These are phyloP conservation scores for Biston stratarius DNA, from an alignment of 2,888 invertebrate genomes.

Conservation along the genomic window DNA sequence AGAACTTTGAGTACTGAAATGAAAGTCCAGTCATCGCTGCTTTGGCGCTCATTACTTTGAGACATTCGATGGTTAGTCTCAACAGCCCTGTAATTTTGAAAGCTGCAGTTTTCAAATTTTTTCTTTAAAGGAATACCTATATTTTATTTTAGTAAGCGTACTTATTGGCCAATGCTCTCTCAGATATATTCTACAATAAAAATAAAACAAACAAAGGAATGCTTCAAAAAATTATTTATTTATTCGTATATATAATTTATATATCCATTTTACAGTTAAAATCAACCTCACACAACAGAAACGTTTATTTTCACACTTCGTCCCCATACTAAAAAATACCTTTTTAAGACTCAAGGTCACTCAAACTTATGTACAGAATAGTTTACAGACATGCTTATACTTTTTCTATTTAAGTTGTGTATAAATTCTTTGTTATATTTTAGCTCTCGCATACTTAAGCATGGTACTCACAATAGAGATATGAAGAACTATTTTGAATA, in stretches of 20 bases:
- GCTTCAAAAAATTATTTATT: conserved; percentile 86
- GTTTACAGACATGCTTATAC: neutral
- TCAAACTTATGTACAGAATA: conserved; percentile 1
- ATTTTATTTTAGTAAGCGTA: too few species aligned
- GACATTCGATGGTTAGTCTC: too few species aligned
- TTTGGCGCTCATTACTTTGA: too few species aligned
- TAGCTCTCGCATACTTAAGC: too few species aligned
- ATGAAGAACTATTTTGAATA: too few species aligned
- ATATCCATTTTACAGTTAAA: conserved; percentile 84
- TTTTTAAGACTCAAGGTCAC: conserved; percentile 5
- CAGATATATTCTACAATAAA: neutral
- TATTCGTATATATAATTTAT: conserved; percentile 86
- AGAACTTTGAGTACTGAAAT: too few species aligned
- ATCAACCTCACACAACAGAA: conserved; percentile 82
- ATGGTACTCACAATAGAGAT: too few species aligned
- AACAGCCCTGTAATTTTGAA: too few species aligned
- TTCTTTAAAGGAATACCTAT: too few species aligned
- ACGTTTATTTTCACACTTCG: conserved; percentile 30
- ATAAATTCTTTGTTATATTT: neutral
- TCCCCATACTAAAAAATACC: conserved; percentile 1
- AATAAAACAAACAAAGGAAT: conserved; percentile 72
- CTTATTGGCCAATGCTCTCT: too few species aligned
- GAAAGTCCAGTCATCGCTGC: too few species aligned
- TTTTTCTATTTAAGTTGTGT: neutral
- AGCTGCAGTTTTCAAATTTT: too few species aligned